A percentile compares a stretch with the other conserved stretches of the same genome.
Conservation (phyloP, 2,113 vertebrate species). For the Mus pahari region DNA sequence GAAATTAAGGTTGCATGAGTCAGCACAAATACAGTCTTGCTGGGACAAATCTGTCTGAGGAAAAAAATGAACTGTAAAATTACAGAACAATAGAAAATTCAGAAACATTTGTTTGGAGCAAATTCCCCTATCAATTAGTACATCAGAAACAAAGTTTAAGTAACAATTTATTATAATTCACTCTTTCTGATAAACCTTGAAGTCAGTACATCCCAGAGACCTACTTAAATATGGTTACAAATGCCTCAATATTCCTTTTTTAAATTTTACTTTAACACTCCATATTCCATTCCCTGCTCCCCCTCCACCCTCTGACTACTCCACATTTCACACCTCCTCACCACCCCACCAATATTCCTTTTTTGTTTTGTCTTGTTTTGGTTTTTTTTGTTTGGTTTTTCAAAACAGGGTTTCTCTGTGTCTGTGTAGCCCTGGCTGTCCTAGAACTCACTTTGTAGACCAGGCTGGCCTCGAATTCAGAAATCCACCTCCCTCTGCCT, state of each 20-base stretch:
- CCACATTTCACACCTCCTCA: too few species aligned
- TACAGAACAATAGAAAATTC: not conserved
- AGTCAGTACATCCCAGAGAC: not conserved
- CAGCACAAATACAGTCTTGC: not conserved
- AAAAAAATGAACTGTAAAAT: constrained; percentile 36
- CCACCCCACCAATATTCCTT: too few species aligned
- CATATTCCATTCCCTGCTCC: too few species aligned
- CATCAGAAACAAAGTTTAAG: not conserved
- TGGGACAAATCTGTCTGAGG: not conserved
- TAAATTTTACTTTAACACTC: too few species aligned
- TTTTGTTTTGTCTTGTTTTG: too few species aligned
- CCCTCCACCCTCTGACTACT: too few species aligned
- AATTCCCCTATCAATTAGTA: not conserved
- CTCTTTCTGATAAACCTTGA: not conserved
- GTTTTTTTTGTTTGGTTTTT: too few species aligned
- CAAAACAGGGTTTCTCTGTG: too few species aligned
- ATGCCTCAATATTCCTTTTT: not conserved
- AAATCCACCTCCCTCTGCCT: too few species aligned
- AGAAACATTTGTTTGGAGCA: not conserved
- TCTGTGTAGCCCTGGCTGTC: too few species aligned
- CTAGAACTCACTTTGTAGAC: too few species aligned
- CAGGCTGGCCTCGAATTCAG: too few species aligned
- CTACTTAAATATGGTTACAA: not conserved
- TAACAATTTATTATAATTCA: not conserved
- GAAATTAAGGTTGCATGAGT: constrained; percentile 52